Base-by-base conservation (phyloP, 2,888 invertebrate genomes). In the Leucoptera coffeella region DNA sequence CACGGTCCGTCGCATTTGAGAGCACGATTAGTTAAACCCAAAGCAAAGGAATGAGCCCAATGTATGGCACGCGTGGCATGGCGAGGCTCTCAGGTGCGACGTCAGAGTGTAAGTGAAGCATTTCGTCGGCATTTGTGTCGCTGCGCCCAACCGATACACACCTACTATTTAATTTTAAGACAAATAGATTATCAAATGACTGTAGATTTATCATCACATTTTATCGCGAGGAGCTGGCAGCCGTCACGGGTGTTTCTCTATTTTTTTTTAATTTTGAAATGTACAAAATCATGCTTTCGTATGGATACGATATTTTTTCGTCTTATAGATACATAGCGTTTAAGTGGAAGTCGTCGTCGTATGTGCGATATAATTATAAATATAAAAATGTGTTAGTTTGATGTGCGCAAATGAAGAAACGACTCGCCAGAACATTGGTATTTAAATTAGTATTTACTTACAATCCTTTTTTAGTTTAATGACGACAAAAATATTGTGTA, bases 381-480 rank as follows among this genome's bases (percentile, higher is more conserved):
- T n/a, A n/a, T n/a, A n/a, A n/a, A n/a, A n/a, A n/a, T n/a, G n/a
- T n/a, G n/a, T n/a, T n/a, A n/a, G n/a, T n/a, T n/a, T n/a, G n/a
- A n/a, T 41, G 45, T 42, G 45, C 39, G 45, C 52, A 47, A 49
- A n/a, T n/a, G n/a, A n/a, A n/a, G n/a, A n/a, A n/a, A n/a, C n/a
- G n/a, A n/a, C n/a, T n/a, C n/a, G n/a, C n/a, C n/a, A 54, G 58
- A 46, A 42, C 10, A 65, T 67, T 65, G 67, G 67, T 67, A 67
- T 67, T 69, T 67, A 65, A 67, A 62, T 67, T 67, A 67, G 69
- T 67, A 69, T 65, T 67, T 69, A 69, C 69, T 67, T 67, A 65
- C 65, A 62, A n/a, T n/a, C n/a, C n/a, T n/a, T n/a, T n/a, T 53
- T 67, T 69, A 69, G 67, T 69, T 67, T 64, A 65, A 61, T 62